Evolutionary conservation across 2,888 invertebrate genomes (phyloP), one percentile per base, ranked within the genome.

Genomic region (Blastobasis adustella): DNA sequence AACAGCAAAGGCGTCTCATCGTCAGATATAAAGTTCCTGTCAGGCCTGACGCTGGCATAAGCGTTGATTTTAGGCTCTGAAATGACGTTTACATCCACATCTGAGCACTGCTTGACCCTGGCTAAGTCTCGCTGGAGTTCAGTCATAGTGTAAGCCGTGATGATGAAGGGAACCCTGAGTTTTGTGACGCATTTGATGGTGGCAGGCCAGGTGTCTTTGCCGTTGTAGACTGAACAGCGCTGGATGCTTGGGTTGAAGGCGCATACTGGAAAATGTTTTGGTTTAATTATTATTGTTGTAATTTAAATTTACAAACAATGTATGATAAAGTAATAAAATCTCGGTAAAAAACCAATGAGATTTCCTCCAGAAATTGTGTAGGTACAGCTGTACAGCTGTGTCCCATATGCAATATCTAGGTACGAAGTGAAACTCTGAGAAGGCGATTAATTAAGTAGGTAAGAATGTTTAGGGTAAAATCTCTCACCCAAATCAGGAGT

Each of bases 21-120:
- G 62, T 94, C 94, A 5, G 93, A 92, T 9, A 94, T 92, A 58
- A 94, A 93, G 66, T 94, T 94, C 47, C 94, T 89, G 60, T 93
- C 93, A 0, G 94, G 94, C 56, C 93, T 89, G 0, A 91, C 88
- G 45, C 94, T 93, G 0, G 92, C 88, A 62, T 92, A 94, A 0
- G 91, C 90, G 76, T 94, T 94, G 41, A 76, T 78, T 9, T 82
- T 83, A 0, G 92, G 90, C 6, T 90, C 89, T 0, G 90, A 67
- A 6, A 92, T 65, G 0, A 91, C 69, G 45, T 89, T 83, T 37
- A 90, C 69, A 1, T 84, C 81, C 0, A 79, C 69, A 52, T 86
- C 82, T 0, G 90, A 85, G 47, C 84, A 85, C 45, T 86, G 81
- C 45, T 90, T 79, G 53, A 94, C 83, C 43, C 92, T 83, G 1